Evolutionary conservation across 2,113 vertebrate genomes (phyloP).

Genomic region (Hystrix brachyura): DNA sequence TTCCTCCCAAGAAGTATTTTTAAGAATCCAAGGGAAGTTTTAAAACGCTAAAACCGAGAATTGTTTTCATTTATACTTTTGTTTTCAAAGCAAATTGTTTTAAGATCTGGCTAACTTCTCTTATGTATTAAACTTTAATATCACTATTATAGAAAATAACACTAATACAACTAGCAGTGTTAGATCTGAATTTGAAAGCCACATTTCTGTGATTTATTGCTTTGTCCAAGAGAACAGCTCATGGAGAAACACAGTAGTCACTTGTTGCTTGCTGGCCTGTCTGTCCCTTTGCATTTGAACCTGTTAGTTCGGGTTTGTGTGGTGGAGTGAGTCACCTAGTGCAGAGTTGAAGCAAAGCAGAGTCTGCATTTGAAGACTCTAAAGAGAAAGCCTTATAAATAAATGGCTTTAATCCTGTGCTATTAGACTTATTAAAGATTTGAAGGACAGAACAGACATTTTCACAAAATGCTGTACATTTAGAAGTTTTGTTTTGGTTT

Average conservation of each 20-base stretch:
- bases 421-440: not conserved
- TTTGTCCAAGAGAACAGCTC: not conserved
- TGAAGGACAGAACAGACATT: not conserved
- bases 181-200: constrained; percentile 45
- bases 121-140: not conserved
- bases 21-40: constrained; percentile 6
- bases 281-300: not conserved
- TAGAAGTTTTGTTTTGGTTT: constrained; percentile 14
- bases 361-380: not conserved
- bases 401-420: not conserved
- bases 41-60: not conserved
- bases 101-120: constrained; percentile 29
- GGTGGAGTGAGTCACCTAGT: not conserved
- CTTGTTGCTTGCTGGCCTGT: not conserved
- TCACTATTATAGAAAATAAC: not conserved
- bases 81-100: constrained; percentile 41
- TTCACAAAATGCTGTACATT: not conserved
- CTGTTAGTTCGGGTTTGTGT: not conserved
- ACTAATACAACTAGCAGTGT: not conserved
- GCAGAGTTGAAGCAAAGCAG: not conserved
- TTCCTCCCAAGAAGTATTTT: not conserved
- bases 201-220: not conserved
- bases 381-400: not conserved
- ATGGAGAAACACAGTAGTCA: not conserved
- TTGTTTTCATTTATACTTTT: constrained; percentile 39